These are phyloP conservation scores for Pteria penguin DNA, from an alignment of 2,888 invertebrate genomes.

Conservation along the genomic window DNA sequence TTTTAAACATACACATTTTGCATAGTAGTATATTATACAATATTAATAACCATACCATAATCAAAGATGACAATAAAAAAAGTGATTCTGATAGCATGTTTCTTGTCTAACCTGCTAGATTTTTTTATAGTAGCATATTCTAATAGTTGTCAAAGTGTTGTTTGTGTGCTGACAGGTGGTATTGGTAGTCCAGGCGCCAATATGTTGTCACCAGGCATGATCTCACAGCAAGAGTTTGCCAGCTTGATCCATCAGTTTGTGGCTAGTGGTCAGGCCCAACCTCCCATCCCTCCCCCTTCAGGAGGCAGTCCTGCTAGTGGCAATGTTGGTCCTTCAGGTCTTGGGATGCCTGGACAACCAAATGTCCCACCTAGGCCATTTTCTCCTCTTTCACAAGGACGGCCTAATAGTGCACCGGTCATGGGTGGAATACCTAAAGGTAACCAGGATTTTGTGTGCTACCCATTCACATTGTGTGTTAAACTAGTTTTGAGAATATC, in stretches of 20 bases:
- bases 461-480: too few relatives aligned
- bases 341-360: conserved; percentile 47
- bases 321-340: conserved; percentile 30
- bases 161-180: conserved; percentile 21
- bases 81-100: neutral
- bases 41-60: too few relatives aligned
- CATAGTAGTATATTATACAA: too few relatives aligned
- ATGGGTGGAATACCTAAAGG: conserved; percentile 75
- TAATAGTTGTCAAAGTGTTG: conserved; percentile 28
- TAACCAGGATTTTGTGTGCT: conserved; percentile 44
- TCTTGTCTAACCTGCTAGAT: neutral
- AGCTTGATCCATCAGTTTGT: conserved; percentile 59
- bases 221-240: conserved; percentile 58
- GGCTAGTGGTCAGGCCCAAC: conserved; percentile 54
- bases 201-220: conserved; percentile 46
- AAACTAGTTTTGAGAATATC: too few relatives aligned
- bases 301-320: conserved; percentile 44
- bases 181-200: conserved; percentile 48
- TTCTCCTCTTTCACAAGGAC: conserved; percentile 67
- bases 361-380: conserved; percentile 58
- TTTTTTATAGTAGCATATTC: too few relatives aligned
- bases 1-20: too few relatives aligned
- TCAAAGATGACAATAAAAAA: too few relatives aligned
- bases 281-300: conserved; percentile 40
- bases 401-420: conserved; percentile 76